phyloP scores from a whole-genome alignment of 2,113 vertebrate species.

The Corydoras sp. region DNA sequence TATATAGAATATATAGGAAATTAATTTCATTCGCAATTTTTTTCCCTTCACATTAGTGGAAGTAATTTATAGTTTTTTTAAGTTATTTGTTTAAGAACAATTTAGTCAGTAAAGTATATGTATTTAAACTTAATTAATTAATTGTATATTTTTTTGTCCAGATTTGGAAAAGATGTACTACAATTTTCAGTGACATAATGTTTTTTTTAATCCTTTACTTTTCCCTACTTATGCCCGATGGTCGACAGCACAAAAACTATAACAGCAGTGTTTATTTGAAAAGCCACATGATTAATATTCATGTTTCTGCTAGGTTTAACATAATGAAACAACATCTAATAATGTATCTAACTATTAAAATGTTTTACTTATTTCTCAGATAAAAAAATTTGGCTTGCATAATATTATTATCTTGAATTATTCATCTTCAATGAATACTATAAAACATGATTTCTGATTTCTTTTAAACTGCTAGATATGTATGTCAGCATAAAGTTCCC shows the following conservation, averaged over 20 bases:
- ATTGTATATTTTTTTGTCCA: background rate
- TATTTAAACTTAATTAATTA: background rate
- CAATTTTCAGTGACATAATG: background rate
- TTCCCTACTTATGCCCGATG: constrained; percentile 16
- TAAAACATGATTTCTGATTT: background rate
- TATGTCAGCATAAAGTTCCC: background rate
- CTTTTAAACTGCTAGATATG: background rate
- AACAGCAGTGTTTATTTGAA: constrained; percentile 7
- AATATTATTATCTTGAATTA: no score
- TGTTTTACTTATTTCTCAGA: no score
- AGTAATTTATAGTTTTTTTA: no score
- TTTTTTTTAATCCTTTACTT: constrained; percentile 1
- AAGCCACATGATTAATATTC: background rate
- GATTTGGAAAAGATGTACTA: background rate
- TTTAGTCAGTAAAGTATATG: no score
- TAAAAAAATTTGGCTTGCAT: no score
- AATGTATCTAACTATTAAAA: no score
- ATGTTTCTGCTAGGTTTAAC: constrained; percentile 5
- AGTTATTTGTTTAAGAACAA: no score
- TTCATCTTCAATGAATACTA: no score
- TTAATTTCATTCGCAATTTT: no score
- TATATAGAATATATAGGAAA: no score
- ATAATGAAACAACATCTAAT: no score
- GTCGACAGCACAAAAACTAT: constrained; percentile 33
- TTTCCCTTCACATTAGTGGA: no score